Conservation (phyloP, 1,140 invertebrate species). For the Aplysia californica region DNA sequence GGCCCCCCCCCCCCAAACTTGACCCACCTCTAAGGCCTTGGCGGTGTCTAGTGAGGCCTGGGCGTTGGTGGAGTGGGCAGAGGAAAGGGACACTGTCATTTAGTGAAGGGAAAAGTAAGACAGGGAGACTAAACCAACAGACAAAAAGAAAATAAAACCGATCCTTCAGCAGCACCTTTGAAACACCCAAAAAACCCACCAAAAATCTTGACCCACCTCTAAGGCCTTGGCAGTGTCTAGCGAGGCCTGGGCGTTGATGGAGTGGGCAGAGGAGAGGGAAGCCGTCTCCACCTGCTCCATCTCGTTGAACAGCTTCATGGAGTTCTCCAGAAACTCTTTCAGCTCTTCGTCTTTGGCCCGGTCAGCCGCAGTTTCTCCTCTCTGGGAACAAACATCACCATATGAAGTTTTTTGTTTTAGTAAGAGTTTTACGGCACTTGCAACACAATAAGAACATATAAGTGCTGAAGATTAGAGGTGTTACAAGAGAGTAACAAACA, state of each 20-base stretch:
- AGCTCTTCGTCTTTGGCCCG: slow-evolving; percentile 41
- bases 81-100: neutral
- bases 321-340: slow-evolving; percentile 55
- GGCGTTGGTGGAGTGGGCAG: slow-evolving; percentile 18
- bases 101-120: too few relatives aligned
- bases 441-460: too few relatives aligned
- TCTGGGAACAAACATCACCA: slow-evolving; percentile 35
- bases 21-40: slow-evolving; percentile 18
- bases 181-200: too few relatives aligned
- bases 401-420: too few relatives aligned
- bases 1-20: too few relatives aligned
- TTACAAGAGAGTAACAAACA: too few relatives aligned
- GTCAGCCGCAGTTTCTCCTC: slow-evolving; percentile 51
- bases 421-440: too few relatives aligned
- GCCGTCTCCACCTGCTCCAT: neutral
- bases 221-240: slow-evolving; percentile 25
- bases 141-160: too few relatives aligned
- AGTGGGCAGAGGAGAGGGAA: slow-evolving; percentile 14
- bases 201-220: slow-evolving; percentile 18
- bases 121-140: too few relatives aligned
- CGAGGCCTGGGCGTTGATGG: slow-evolving; percentile 20
- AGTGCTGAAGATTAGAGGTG: too few relatives aligned
- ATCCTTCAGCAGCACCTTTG: too few relatives aligned
- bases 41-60: slow-evolving; percentile 26
- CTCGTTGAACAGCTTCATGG: slow-evolving; percentile 32